These are phyloP conservation scores for Thera britannica DNA, from an alignment of 2,888 invertebrate species.

Conservation along the genomic window DNA sequence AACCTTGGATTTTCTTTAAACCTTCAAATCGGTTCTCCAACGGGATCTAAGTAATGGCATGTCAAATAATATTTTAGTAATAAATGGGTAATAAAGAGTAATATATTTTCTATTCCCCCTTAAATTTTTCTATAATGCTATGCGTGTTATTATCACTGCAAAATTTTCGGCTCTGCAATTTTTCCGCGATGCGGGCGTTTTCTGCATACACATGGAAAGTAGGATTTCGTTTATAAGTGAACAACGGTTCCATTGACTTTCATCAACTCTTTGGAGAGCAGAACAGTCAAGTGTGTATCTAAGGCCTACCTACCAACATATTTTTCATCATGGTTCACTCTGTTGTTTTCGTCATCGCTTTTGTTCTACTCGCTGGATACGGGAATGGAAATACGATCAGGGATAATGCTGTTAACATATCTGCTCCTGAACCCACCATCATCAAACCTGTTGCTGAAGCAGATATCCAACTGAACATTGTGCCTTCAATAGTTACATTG, in stretches of 20 bases:
- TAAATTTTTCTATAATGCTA: no score
- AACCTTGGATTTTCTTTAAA: slow-evolving; percentile 32
- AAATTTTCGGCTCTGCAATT: slow-evolving; percentile 12
- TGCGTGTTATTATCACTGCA: slow-evolving; percentile 3
- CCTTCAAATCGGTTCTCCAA: slow-evolving; percentile 31
- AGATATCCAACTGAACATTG: slow-evolving; percentile 7
- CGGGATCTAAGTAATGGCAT: slow-evolving; percentile 19
- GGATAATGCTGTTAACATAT: slow-evolving; percentile 7
- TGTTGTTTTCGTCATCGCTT: slow-evolving; percentile 14
- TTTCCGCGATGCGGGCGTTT: slow-evolving; percentile 18
- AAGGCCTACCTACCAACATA: neutral
- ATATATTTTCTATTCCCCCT: no score
- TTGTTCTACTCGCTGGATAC: slow-evolving; percentile 22
- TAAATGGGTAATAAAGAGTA: neutral
- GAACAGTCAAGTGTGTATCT: slow-evolving; percentile 11
- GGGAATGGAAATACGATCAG: slow-evolving; percentile 22
- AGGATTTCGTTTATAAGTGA: slow-evolving; percentile 21
- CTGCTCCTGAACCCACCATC: slow-evolving; percentile 1
- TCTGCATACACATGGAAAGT: slow-evolving; percentile 9
- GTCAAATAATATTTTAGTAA: neutral
- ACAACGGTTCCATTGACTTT: slow-evolving; percentile 6
- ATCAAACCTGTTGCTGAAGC: slow-evolving; percentile 5
- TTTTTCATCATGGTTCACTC: slow-evolving; percentile 15
- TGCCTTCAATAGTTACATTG: slow-evolving; percentile 23
- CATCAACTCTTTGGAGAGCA: slow-evolving; percentile 11